phyloP scores from a whole-genome alignment of 2,113 vertebrate species.

The Menura novaehollandiae region DNA sequence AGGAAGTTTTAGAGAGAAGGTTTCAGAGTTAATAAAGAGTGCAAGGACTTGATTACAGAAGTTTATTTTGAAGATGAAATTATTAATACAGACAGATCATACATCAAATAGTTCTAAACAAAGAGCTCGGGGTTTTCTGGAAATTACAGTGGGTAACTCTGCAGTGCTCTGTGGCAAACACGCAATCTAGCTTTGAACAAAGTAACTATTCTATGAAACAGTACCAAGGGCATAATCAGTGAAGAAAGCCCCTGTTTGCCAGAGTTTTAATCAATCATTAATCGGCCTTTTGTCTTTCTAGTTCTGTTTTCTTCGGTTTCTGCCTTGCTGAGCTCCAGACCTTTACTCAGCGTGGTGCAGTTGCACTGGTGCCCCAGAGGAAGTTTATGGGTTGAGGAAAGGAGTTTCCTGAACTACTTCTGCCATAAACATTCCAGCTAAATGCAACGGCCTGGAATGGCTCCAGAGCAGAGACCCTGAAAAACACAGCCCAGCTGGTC shows the following conservation, averaged over 20 bases:
- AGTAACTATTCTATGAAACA: background rate
- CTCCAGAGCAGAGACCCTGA: slow-evolving; percentile 24
- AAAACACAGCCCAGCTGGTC: slow-evolving; percentile 39
- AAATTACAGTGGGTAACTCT: background rate
- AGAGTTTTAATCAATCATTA: background rate
- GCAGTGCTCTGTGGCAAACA: background rate
- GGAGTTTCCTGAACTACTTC: background rate
- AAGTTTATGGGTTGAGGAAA: background rate
- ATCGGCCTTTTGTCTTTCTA: background rate
- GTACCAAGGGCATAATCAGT: background rate
- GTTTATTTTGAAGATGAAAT: background rate
- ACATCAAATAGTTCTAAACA: background rate
- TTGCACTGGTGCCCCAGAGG: background rate
- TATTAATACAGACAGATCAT: background rate
- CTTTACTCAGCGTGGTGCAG: background rate
- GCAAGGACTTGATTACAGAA: background rate
- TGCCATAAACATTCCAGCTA: background rate
- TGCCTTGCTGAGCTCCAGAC: background rate
- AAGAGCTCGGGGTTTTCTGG: background rate
- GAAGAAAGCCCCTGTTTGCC: background rate
- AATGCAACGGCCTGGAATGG: background rate
- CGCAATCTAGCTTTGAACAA: background rate
- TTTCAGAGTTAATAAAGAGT: background rate
- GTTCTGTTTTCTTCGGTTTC: background rate
- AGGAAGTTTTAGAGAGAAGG: background rate